Conservation (phyloP, 2,797 vertebrate genomes). For the Pantherophis vulpinus region DNA sequence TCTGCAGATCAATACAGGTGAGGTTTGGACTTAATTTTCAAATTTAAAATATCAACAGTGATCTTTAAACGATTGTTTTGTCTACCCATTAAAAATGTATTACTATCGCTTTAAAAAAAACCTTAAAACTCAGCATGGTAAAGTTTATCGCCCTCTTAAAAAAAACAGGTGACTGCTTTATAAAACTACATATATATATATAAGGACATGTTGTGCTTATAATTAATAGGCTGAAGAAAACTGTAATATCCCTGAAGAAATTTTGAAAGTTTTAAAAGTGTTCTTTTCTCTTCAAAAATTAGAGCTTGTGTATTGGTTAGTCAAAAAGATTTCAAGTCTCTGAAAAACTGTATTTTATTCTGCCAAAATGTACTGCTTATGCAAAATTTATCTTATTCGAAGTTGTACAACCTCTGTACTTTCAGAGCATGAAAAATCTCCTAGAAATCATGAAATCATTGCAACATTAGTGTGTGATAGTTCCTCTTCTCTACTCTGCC, state of each 20-base stretch:
- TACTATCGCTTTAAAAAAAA: rapidly evolving
- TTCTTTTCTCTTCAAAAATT: not conserved
- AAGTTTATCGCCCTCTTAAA: not conserved
- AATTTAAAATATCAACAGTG: not conserved
- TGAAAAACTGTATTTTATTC: not conserved
- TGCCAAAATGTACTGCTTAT: not conserved
- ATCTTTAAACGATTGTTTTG: not conserved
- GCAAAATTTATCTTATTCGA: not conserved
- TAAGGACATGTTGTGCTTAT: not conserved
- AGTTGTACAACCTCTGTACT: not conserved
- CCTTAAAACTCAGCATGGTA: not conserved
- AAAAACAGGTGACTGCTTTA: not conserved
- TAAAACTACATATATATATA: not conserved
- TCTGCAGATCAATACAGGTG: not conserved
- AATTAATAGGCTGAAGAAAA: not conserved
- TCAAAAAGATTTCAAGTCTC: not conserved
- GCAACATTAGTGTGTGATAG: not conserved
- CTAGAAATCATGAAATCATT: not conserved
- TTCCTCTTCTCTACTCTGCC: not conserved
- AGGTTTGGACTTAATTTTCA: not conserved
- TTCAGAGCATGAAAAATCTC: not conserved
- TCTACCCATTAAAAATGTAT: not conserved
- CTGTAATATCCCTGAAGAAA: not conserved
- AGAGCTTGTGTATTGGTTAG: not conserved
- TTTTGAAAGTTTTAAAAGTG: not conserved